Conservation (phyloP, 1,140 invertebrate genomes). For the Euwallacea similis region DNA sequence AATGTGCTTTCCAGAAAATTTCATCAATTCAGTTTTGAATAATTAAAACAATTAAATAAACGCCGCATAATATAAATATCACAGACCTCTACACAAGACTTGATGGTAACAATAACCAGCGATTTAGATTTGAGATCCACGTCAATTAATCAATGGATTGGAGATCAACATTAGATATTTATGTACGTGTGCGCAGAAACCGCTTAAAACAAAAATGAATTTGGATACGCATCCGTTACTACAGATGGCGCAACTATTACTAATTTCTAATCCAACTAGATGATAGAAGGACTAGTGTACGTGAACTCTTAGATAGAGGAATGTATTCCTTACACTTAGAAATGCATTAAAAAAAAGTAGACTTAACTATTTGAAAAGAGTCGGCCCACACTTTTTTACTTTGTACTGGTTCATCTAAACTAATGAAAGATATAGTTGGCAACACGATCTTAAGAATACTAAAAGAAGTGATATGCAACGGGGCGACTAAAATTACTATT, state of each 20-base stretch:
- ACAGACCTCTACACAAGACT: neutral
- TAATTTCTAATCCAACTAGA: too few relatives aligned
- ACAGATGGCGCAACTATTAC: neutral
- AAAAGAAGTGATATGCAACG: constrained; percentile 30
- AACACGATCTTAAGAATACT: constrained; percentile 23
- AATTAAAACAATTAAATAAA: constrained; percentile 5
- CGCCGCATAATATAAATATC: neutral
- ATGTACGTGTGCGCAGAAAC: neutral
- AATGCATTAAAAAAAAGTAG: too few relatives aligned
- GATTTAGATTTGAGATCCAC: too few relatives aligned
- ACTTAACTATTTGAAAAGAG: too few relatives aligned
- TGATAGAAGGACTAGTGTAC: too few relatives aligned
- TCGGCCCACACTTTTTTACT: constrained; percentile 20
- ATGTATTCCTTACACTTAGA: too few relatives aligned
- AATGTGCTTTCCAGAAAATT: neutral
- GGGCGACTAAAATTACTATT: constrained; percentile 11
- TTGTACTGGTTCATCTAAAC: constrained; percentile 16
- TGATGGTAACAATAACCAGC: neutral
- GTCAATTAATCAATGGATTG: too few relatives aligned
- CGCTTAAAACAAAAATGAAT: constrained; percentile 3
- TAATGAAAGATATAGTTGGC: constrained; percentile 16
- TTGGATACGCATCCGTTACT: neutral
- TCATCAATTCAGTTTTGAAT: neutral
- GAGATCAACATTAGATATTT: neutral
- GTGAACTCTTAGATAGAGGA: too few relatives aligned